Evolutionary conservation across 2,797 vertebrate species (phyloP).

Genomic region (Smutsia gigantea): DNA sequence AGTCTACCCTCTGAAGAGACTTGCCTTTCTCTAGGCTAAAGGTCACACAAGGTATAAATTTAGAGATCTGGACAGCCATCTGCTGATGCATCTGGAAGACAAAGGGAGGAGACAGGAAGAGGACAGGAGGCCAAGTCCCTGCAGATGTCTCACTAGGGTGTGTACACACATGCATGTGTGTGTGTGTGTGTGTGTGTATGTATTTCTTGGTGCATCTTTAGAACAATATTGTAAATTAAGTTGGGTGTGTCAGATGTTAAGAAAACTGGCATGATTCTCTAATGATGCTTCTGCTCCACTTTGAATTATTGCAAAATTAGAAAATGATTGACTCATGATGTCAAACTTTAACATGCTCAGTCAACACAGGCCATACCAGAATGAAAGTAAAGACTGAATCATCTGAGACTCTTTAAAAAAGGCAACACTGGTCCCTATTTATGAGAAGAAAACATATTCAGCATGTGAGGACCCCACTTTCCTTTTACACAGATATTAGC

Average conservation of each 20-base stretch:
- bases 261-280: slow-evolving; percentile 67
- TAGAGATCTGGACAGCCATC: slow-evolving; percentile 83
- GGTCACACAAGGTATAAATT: slow-evolving; percentile 84
- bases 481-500: not conserved
- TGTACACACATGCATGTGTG: not conserved
- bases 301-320: slow-evolving; percentile 71
- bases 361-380: slow-evolving; percentile 47
- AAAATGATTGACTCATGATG: slow-evolving; percentile 71
- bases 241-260: slow-evolving; percentile 71
- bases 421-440: not conserved
- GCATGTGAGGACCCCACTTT: not conserved
- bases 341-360: slow-evolving; percentile 75
- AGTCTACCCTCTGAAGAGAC: slow-evolving; percentile 75
- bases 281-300: slow-evolving; percentile 61
- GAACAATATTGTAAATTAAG: slow-evolving; percentile 80
- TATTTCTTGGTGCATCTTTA: slow-evolving; percentile 68
- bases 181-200: not conserved
- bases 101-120: slow-evolving; percentile 86
- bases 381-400: slow-evolving; percentile 53
- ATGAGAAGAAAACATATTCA: not conserved
- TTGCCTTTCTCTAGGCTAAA: slow-evolving; percentile 78
- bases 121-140: slow-evolving; percentile 73
- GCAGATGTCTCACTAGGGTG: slow-evolving; percentile 41
- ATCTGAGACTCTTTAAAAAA: slow-evolving; percentile 22
- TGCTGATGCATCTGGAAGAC: slow-evolving; percentile 83